Conservation (phyloP, 2,113 vertebrate species). For the Prolemur simus region DNA sequence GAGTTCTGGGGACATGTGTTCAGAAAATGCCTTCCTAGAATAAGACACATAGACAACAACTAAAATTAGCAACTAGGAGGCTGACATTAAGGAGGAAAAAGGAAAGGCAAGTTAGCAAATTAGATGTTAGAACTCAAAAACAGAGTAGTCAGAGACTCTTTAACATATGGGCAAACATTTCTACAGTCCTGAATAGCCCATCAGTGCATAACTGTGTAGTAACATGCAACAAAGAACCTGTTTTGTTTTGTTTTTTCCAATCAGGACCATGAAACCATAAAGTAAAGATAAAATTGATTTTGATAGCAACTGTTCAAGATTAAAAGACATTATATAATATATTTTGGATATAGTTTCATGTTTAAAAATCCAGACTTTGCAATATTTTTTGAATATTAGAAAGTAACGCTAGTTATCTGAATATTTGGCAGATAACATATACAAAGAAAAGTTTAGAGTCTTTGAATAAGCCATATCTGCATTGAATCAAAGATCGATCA, state of each 20-base stretch:
- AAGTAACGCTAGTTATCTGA: not conserved
- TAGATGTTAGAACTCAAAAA: not conserved
- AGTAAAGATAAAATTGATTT: constrained; percentile 10
- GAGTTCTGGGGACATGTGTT: not conserved
- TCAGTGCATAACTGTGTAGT: not conserved
- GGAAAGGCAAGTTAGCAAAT: not conserved
- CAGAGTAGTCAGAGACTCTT: not conserved
- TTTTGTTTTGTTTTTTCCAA: not conserved
- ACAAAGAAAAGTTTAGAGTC: not conserved
- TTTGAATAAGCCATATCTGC: not conserved
- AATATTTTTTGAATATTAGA: not conserved
- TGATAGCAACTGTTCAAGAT: not conserved
- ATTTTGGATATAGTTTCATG: not conserved
- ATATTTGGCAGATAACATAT: not conserved
- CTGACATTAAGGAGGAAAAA: not conserved
- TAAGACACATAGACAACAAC: not conserved
- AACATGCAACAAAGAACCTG: not conserved
- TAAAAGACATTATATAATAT: not conserved
- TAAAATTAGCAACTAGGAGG: not conserved
- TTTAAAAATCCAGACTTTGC: not conserved
- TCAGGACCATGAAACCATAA: not conserved
- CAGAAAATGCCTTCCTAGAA: not conserved
- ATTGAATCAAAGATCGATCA: not conserved
- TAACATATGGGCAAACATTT: not conserved
- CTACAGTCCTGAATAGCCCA: not conserved